Base-by-base conservation (phyloP, 2,113 vertebrate genomes). In the Spheniscus mendiculus region DNA sequence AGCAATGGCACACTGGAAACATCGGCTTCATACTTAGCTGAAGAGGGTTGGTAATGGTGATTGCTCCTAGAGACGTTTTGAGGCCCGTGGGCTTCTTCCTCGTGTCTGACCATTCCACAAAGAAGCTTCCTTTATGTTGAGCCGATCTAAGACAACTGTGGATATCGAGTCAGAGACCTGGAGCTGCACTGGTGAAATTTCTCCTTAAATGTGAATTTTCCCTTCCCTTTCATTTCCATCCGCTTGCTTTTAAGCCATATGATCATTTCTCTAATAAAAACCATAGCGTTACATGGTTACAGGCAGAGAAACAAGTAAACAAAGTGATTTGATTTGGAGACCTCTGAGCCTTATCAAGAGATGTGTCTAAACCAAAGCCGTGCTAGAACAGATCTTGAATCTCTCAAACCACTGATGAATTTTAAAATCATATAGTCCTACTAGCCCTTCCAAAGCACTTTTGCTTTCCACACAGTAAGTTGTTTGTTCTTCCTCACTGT, bases 391-490 rank as follows among this genome's bases (percentile, higher is more conserved):
- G 53, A 32, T 73, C 83, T 96, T 89, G 40, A 81, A 36, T 94
- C 88, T 94, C 92, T 82, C 73, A 83, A 93, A 71, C 74, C 10
- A 7, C 26, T 89, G 88, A 82, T 87, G 63, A 71, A 58, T 95
- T 96, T 88, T 81, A 96, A 94, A 73, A 61, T 65, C 45, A 78
- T 82, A 87, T 71, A 89, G 53, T 90, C 6, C 4, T 79, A 65
- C 66, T 79, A 91, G 88, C 74, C 38, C 58, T 96, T 91, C 84
- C 87, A 91, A 79, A 67, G 25, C 65, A 23, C 62, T 89, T 70
- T 80, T 97, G 53, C 90, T 82, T 96, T 95, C 96, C 79, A 87
- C 91, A 98, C 98, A 98, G 94, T 97, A 91, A 88, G 53, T 52
- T 95, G 56, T 89, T 98, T 98, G 96, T 98, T 95, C 83, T 89